These are phyloP conservation scores for Venustaconcha ellipsiformis DNA, from an alignment of 1,140 invertebrate species.

Conservation along the genomic window DNA sequence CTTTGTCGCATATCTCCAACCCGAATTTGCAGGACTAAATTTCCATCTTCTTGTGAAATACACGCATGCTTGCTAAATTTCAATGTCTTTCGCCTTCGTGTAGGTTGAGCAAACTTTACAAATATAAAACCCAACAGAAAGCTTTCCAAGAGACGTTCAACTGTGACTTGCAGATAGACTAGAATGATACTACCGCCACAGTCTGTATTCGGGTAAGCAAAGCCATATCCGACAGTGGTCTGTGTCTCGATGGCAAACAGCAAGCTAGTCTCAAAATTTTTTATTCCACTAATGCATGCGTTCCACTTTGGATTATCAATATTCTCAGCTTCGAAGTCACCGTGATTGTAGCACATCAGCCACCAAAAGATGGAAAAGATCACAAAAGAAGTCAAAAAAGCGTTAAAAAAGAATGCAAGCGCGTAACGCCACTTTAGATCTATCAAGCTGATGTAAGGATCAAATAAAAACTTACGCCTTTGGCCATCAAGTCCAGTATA, in stretches of 20 bases:
- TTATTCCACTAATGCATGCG: constrained; percentile 60
- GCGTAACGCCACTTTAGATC: constrained; percentile 95
- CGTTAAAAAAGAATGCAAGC: constrained; percentile 89
- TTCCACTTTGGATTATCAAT: constrained; percentile 64
- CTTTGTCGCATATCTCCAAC: constrained; percentile 65
- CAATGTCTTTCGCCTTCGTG: constrained; percentile 63
- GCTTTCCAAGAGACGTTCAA: constrained; percentile 63
- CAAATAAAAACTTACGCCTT: constrained; percentile 49
- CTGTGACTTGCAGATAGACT: constrained; percentile 60
- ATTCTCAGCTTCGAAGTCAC: constrained; percentile 81
- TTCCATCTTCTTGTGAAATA: constrained; percentile 76
- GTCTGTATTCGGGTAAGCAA: constrained; percentile 77
- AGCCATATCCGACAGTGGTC: constrained; percentile 72
- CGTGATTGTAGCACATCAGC: constrained; percentile 92
- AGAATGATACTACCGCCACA: constrained; percentile 52
- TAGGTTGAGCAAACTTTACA: constrained; percentile 64
- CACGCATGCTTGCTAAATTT: constrained; percentile 65
- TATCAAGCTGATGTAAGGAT: constrained; percentile 59
- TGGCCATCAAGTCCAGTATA: constrained; percentile 48
- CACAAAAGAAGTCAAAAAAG: constrained; percentile 92
- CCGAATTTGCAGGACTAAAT: constrained; percentile 84
- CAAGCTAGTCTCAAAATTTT: constrained; percentile 62
- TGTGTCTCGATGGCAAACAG: constrained; percentile 72
- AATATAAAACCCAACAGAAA: constrained; percentile 64
- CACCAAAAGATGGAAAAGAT: constrained; percentile 95